Evolutionary conservation across 1,140 invertebrate species (phyloP), one percentile per base, ranked within the genome.

Genomic region (Polypedilum pembai): DNA sequence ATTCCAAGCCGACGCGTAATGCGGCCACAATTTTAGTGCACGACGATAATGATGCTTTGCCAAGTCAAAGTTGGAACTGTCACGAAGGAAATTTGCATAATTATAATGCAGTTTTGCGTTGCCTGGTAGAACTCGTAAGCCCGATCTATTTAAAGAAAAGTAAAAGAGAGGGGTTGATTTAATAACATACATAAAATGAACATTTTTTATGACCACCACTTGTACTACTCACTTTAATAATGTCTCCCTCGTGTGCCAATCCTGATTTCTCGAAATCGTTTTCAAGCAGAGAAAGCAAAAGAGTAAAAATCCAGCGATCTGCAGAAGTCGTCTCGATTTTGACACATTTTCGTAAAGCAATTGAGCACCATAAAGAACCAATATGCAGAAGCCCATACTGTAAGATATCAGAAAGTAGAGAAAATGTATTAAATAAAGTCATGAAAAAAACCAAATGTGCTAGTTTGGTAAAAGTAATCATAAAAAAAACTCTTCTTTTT

Each of bases 91-190:
- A 85, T 96, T 96, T 20, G 90, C 94, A 81, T 91, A 94, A 83
- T 95, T 95, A 84, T 94, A 96, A 83, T 95, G 93, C 83, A 94
- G 89, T 84, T 96, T 95, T 24, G 93, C 93, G 80, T 95, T 96
- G 80, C 92, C 87, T 0, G 93, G 93, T 20, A 94, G 80, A 3
- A 90, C 88, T 76, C 87, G 84, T 40, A 95, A 80, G 17, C 94
- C 94, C 8, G 94, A 88, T 80, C 94, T 95, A 85, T 73, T 88
- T 63, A 24, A 63, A 73, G 40, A 18, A 20, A 20, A 8, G 17
- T 8, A n/a, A 33, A 12, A 15, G 10, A 56, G 45, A 56, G 45
- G 45, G 12, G 20, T 69, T 69, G 7, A 18, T 69, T 17, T 20
- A 18, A 69, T 69, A 69, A 20, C 18, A n/a, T 65, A 74, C n/a